phyloP scores from a whole-genome alignment of 2,888 invertebrate genomes.

The Leptopilina drosophilae region DNA sequence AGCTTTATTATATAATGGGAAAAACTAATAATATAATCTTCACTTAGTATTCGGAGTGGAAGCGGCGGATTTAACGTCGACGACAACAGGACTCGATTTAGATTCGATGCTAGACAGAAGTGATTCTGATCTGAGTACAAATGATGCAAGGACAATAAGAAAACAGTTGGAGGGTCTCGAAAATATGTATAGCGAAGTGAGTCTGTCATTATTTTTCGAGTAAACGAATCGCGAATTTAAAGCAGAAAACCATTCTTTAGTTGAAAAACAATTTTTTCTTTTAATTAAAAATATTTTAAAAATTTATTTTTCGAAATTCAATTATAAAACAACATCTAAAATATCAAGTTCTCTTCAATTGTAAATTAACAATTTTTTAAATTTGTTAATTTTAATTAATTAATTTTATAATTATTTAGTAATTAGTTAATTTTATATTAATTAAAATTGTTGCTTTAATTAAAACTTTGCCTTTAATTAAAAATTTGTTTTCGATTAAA shows the following conservation, averaged over 20 bases:
- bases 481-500: too few relatives aligned
- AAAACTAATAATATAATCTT: background rate
- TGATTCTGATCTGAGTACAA: constrained; percentile 87
- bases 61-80: constrained; percentile 87
- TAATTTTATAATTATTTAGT: too few relatives aligned
- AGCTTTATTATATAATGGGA: background rate
- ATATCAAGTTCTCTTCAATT: too few relatives aligned
- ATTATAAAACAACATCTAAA: too few relatives aligned
- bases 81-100: constrained; percentile 87
- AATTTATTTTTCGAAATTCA: too few relatives aligned
- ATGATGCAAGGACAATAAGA: constrained; percentile 87
- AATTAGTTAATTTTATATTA: too few relatives aligned
- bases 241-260: too few relatives aligned
- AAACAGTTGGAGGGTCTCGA: constrained; percentile 90
- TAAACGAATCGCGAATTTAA: background rate
- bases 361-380: too few relatives aligned
- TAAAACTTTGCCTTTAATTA: too few relatives aligned
- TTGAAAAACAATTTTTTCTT: background rate
- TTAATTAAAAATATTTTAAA: too few relatives aligned
- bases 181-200: constrained; percentile 91
- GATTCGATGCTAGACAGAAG: constrained; percentile 89
- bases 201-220: constrained; percentile 19
- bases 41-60: constrained; percentile 84
- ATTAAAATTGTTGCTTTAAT: too few relatives aligned
- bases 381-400: too few relatives aligned